A percentile compares a stretch with the other conserved stretches of the same genome.
These are phyloP conservation scores for Artibeus lituratus DNA, from an alignment of 2,797 vertebrate species.

Conservation along the genomic window DNA sequence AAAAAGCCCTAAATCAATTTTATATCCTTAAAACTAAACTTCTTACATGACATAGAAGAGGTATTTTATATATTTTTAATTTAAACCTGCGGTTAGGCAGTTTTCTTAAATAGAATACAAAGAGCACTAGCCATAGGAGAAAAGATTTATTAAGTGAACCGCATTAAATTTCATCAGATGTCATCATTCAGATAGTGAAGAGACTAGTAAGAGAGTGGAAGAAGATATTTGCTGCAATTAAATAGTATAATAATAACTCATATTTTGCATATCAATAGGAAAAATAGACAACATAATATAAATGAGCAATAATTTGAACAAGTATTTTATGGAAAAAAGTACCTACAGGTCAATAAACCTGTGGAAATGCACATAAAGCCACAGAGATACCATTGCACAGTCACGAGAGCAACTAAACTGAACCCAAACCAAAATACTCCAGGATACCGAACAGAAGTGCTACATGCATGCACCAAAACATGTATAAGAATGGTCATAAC, in stretches of 20 bases:
- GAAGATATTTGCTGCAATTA: neutral
- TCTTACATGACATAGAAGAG: neutral
- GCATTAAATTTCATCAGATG: neutral
- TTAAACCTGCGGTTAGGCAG: neutral
- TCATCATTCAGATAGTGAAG: neutral
- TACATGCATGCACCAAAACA: neutral
- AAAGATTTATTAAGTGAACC: neutral
- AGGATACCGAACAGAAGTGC: neutral
- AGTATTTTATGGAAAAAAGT: neutral
- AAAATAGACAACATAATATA: neutral
- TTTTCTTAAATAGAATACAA: constrained; percentile 16
- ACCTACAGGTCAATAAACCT: neutral
- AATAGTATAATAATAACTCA: neutral
- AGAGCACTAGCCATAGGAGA: neutral
- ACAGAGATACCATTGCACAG: neutral
- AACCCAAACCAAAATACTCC: neutral
- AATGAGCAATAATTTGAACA: neutral
- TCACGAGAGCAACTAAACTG: neutral
- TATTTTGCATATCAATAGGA: neutral
- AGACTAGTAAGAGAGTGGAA: neutral
- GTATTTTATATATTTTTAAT: neutral
- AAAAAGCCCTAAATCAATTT: neutral
- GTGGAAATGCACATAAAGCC: neutral
- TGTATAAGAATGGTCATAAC: neutral
- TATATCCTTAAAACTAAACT: neutral